Evolutionary conservation across 2,797 vertebrate genomes (phyloP).

Genomic region (Lutjanus argentimaculatus): DNA sequence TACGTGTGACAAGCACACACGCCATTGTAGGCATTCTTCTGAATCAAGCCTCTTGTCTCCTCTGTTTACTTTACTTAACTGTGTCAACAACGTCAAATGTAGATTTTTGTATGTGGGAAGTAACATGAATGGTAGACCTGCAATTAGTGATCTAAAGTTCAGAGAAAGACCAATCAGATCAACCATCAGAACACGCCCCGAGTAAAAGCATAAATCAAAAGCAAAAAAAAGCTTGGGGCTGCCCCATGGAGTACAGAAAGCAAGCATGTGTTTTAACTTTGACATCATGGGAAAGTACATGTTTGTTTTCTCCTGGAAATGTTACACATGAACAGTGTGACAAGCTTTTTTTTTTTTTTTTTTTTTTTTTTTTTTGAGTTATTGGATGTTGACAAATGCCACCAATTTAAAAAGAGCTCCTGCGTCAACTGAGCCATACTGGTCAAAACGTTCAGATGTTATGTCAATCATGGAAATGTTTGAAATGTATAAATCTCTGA

Average conservation of each 20-base stretch:
- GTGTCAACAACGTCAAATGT: too few species aligned
- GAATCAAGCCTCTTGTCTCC: background rate
- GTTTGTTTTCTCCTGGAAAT: background rate
- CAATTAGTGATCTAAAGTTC: background rate
- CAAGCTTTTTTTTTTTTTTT: too few species aligned
- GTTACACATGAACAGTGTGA: background rate
- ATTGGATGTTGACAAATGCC: too few species aligned
- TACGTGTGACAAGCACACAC: background rate
- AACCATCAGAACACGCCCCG: background rate
- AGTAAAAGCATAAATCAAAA: constrained; percentile 17
- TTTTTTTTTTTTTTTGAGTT: too few species aligned
- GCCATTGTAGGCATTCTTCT: background rate
- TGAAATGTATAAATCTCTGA: too few species aligned
- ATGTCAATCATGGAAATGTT: too few species aligned
- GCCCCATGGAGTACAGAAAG: background rate
- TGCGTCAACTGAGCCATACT: too few species aligned
- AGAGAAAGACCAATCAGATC: background rate
- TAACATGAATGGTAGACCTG: background rate
- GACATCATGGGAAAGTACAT: background rate
- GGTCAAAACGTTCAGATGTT: too few species aligned
- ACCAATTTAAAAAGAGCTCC: too few species aligned
- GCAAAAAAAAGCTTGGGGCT: background rate
- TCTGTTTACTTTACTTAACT: background rate
- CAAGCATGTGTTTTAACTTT: constrained; percentile 14
- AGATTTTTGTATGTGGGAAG: background rate